These are phyloP conservation scores for Cantharis nigra DNA, from an alignment of 2,888 invertebrate genomes.

Conservation along the genomic window DNA sequence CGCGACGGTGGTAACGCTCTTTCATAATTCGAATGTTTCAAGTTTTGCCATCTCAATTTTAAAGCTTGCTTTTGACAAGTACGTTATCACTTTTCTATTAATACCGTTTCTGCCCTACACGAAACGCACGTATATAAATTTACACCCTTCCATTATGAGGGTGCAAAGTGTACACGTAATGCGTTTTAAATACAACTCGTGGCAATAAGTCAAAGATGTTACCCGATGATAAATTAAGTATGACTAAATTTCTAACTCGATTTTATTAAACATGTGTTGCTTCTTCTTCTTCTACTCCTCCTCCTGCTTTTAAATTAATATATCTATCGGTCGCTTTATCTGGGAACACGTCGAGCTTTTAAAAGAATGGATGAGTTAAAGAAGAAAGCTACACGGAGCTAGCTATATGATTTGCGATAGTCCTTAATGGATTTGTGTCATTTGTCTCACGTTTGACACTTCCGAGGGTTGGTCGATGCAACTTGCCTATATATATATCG, in stretches of 20 bases:
- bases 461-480: constrained; percentile 27
- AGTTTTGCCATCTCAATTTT: constrained; percentile 26
- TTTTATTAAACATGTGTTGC: constrained; percentile 42
- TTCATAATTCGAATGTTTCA: constrained; percentile 36
- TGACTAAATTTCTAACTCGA: constrained; percentile 31
- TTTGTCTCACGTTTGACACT: constrained; percentile 38
- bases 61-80: constrained; percentile 33
- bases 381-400: constrained; percentile 22
- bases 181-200: constrained; percentile 25
- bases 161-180: constrained; percentile 17
- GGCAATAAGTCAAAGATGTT: constrained; percentile 31
- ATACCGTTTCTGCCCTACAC: constrained; percentile 6
- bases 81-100: constrained; percentile 18
- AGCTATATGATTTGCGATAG: constrained; percentile 35
- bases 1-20: constrained; percentile 28
- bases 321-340: constrained; percentile 13
- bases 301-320: neutral
- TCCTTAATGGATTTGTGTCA: constrained; percentile 40
- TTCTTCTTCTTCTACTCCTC: neutral
- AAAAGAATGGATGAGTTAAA: constrained; percentile 21
- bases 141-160: constrained; percentile 13
- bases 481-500: constrained; percentile 21
- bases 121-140: neutral
- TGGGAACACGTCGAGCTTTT: constrained; percentile 10
- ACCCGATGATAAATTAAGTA: constrained; percentile 37